Evolutionary conservation across 2,113 vertebrate species (phyloP), one percentile per base, ranked within the genome.

Genomic region (Micronisus gabar): DNA sequence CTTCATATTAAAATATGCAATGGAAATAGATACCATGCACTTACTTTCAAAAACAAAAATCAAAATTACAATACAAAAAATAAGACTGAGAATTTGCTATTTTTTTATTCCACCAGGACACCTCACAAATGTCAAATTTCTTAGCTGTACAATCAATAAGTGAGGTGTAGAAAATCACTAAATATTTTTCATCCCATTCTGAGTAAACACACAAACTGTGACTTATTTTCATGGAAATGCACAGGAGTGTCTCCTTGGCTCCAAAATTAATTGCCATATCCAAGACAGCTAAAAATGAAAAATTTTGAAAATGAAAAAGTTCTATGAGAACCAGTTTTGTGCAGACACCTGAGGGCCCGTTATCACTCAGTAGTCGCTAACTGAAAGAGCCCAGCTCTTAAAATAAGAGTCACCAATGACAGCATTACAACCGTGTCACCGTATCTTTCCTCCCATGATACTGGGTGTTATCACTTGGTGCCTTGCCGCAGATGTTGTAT

Each of bases 141-240:
- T 68, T 87, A 89, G 48, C 52, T 72, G 43, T 45, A 48, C 36
- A 59, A 95, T 93, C 83, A 97, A 52, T 95, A 90, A 96, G 48
- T 56, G 82, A 86, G 63, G 76, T 88, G 82, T 36, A 92, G 68
- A 88, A 95, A 92, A 89, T 75, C 32, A 52, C 65, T 26, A 84
- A 93, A 82, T 84, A 68, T 89, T 94, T 95, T 96, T 93, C 70
- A 91, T 68, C 36, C 36, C 8, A 0, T 52, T 95, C 61, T 65
- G 53, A 72, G 61, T 87, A 96, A 91, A 89, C 56, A 85, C 48
- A 62, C 52, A 91, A 95, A 85, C 84, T 87, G 48, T 87, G n/a
- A 66, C 56, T 95, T 97, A 87, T 72, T 92, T 89, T 97, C 48
- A 87, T 91, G 81, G 80, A 84, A 86, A 86, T 81, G 68, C 61